Base-by-base conservation (phyloP, 2,113 vertebrate species). In the Ptyas mucosa region DNA sequence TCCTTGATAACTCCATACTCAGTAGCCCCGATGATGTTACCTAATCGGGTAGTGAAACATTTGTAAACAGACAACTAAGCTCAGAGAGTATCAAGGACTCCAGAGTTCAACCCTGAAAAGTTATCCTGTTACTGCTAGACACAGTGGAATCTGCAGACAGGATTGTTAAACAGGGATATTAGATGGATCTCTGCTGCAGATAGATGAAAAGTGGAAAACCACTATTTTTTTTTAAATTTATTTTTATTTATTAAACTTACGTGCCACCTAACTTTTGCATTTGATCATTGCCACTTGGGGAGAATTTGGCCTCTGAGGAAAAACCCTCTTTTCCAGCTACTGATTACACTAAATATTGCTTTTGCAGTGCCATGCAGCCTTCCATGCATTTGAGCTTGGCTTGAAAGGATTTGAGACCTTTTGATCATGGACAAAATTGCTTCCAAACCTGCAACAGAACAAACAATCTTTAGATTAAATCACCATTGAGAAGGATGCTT, bases 401-500 rank as follows among this genome's bases (percentile, higher is more conserved):
- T 88, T 69, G 86, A 89, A 85, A 85, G 12, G 53, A 52, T 61
- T 23, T 43, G n/a, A 10, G 34, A 29, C 61, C 64, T 92, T 89
- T 89, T 89, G 91, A 81, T 93, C 46, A 61, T 52, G n/a, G 75
- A 29, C 21, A 90, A 46, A 93, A 93, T 93, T 86, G 81, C 55
- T 90, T 86, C 49, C 75, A 87, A 52, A 26, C 29, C 75, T 86
- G 75, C 29, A 86, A 86, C 43, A 58, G 51, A 87, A 46, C 92
- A 57, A 88, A 81, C 34, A 75, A 92, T n/a, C 3, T 24, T 81
- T 46, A 81, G 87, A 75, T 81, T 24, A 89, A 75, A 55, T 46
- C 85, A 51, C 39, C 43, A 6, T 61, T 51, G n/a, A 43, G 46
- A 86, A 55, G 34, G 46, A 52, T 61, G n/a, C 46, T 90, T 93